Evolutionary conservation across 2,113 vertebrate genomes (phyloP), one percentile per base, ranked within the genome.

Genomic region (Pagrus major): DNA sequence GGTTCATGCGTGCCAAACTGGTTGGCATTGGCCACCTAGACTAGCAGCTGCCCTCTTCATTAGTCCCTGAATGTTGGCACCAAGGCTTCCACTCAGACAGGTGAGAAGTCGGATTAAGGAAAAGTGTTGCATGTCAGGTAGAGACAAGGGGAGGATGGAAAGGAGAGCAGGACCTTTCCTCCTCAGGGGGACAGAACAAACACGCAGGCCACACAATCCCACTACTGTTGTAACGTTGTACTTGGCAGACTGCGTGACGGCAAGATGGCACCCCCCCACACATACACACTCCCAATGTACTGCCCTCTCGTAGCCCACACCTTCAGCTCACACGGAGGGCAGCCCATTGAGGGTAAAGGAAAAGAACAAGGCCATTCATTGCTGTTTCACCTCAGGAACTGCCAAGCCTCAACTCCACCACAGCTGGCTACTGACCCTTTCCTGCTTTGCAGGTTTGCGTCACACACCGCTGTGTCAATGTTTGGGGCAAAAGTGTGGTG

Each of bases 291-390:
- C 80, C 58, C 76, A 71, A 35, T 56, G 27, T 27, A 41, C 78
- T 83, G 75, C 80, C 70, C 74, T 85, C 46, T 85, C 46, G 47
- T 58, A 76, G 64, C 60, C 78, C 85, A 83, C 86, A 80, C 80
- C 74, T 85, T 69, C 78, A 75, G 67, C 76, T 68, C 54, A 54
- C 51, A 80, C 39, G 83, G 82, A 89, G 64, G 86, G 77, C 74
- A 84, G 86, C 83, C 75, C 70, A 71, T 76, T 67, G 74, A 86
- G 86, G 71, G 56, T 20, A 73, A 80, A 47, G 75, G 84, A 91
- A 65, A 80, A 89, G 89, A 92, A 93, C 85, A 86, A 88, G 88
- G 75, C 78, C 90, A 89, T 92, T 94, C 92, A 94, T 92, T 92
- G 79, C 83, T 44, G 71, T 78, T 89, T 86, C 78, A 81, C 68